Percentiles rank a stretch among this genome's conserved stretches.
These are phyloP conservation scores for Tenebrosternarchus preto DNA, from an alignment of 2,113 vertebrate genomes.

Conservation along the genomic window DNA sequence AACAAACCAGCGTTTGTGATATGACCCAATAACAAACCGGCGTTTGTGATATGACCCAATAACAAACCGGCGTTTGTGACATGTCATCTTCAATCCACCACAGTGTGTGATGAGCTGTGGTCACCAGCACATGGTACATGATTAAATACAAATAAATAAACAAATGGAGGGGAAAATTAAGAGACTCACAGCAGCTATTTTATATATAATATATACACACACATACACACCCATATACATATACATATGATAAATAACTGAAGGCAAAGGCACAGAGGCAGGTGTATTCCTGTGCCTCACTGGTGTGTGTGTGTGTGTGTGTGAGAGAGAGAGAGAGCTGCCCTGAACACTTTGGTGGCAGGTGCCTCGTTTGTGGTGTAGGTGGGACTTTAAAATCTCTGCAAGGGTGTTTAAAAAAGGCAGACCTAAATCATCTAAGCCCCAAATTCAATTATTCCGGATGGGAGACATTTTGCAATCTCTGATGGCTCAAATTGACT, in stretches of 20 bases:
- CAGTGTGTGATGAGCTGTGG: constrained; percentile 31
- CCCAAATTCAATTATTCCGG: constrained; percentile 58
- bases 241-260: too few species aligned
- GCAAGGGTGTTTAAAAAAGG: constrained; percentile 50
- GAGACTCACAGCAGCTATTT: too few species aligned
- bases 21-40: constrained; percentile 50
- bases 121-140: constrained; percentile 32
- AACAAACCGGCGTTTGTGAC: constrained; percentile 46
- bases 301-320: constrained; percentile 8
- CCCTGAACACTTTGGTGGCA: too few species aligned
- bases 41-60: constrained; percentile 42
- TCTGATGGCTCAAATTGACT: constrained; percentile 53
- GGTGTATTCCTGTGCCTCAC: constrained; percentile 1
- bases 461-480: constrained; percentile 51
- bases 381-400: constrained; percentile 25
- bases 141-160: too few species aligned
- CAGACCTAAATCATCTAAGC: constrained; percentile 57
- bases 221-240: too few species aligned
- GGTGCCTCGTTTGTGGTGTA: not conserved
- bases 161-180: too few species aligned
- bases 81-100: constrained; percentile 47
- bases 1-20: too few species aligned
- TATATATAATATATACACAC: too few species aligned
- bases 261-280: too few species aligned
- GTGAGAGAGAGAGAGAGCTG: not conserved